Evolutionary conservation across 2,888 invertebrate species (phyloP).

Genomic region (Pelosia muscerda): DNA sequence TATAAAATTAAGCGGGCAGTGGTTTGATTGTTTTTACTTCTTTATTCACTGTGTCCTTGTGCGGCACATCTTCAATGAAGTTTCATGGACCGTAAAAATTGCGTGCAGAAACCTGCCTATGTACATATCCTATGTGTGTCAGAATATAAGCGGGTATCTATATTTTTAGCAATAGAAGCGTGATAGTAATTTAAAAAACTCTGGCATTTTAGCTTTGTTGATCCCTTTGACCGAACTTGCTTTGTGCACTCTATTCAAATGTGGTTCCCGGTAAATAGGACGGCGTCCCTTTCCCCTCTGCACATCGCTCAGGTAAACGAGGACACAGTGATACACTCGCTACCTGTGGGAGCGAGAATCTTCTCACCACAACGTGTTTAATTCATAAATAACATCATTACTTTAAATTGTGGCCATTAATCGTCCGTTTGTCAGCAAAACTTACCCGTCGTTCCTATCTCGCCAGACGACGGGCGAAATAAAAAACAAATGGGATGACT

Average conservation of each 20-base stretch:
- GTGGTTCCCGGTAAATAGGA: conserved; percentile 72
- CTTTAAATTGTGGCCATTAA: conserved; percentile 45
- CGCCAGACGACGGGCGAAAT: conserved; percentile 73
- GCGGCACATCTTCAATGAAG: conserved; percentile 69
- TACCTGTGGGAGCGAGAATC: conserved; percentile 79
- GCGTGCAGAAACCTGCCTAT: conserved; percentile 54
- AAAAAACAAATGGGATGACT: conserved; percentile 81
- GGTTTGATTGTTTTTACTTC: conserved; percentile 59
- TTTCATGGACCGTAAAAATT: conserved; percentile 70
- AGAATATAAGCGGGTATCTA: conserved; percentile 7
- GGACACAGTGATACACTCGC: conserved; percentile 58
- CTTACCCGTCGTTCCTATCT: conserved; percentile 54
- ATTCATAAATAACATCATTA: conserved; percentile 59
- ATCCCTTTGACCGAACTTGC: conserved; percentile 51
- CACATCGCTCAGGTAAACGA: conserved; percentile 76
- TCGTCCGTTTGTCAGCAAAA: conserved; percentile 37
- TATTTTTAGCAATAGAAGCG: conserved; percentile 27
- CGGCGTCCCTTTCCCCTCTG: conserved; percentile 71
- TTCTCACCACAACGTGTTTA: conserved; percentile 57
- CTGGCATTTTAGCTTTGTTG: conserved; percentile 43
- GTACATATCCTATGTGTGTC: conserved; percentile 26
- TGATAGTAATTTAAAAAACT: conserved; percentile 35
- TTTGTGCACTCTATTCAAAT: conserved; percentile 77
- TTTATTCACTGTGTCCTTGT: conserved; percentile 68
- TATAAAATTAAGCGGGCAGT: conserved; percentile 56